These are phyloP conservation scores for Hypsibius dujardini DNA, from an alignment of 1,140 invertebrate species.

Conservation along the genomic window DNA sequence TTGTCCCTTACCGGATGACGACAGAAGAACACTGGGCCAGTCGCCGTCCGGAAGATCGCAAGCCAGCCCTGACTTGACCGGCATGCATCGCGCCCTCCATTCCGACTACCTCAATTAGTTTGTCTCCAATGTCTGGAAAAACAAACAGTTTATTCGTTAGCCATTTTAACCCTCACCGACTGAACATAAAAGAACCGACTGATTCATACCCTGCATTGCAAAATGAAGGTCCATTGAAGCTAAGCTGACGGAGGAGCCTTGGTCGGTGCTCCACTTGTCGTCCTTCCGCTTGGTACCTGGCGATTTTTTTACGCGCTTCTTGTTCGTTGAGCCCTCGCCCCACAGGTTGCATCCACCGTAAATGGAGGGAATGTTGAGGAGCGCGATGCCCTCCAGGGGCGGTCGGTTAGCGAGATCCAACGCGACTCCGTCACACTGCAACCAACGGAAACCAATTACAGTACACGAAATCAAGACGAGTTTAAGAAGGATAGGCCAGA, in stretches of 20 bases:
- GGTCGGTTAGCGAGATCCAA: constrained; percentile 65
- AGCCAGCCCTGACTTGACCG: constrained; percentile 81
- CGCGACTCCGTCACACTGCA: constrained; percentile 72
- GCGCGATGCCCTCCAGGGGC: constrained; percentile 73
- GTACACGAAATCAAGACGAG: constrained; percentile 12
- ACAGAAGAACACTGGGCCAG: constrained; percentile 82
- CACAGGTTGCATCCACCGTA: constrained; percentile 85
- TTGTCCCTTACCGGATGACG: constrained; percentile 45
- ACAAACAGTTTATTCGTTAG: not conserved
- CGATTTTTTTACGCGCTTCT: constrained; percentile 28
- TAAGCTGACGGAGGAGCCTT: constrained; percentile 44
- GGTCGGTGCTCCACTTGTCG: constrained; percentile 31
- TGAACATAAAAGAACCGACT: no score
- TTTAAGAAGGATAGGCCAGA: constrained; percentile 5
- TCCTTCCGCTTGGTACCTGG: constrained; percentile 42
- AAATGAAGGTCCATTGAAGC: constrained; percentile 51
- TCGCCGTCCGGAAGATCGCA: constrained; percentile 60
- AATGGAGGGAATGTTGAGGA: constrained; percentile 83
- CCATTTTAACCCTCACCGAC: no score
- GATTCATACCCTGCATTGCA: constrained; percentile 49
- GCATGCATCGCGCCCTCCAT: constrained; percentile 87
- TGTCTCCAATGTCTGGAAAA: constrained; percentile 75
- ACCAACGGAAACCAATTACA: constrained; percentile 20
- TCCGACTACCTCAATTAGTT: constrained; percentile 83
- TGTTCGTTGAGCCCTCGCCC: constrained; percentile 48